These are phyloP conservation scores for Sitta carolinensis DNA, from an alignment of 2,797 vertebrate genomes.

Conservation along the genomic window DNA sequence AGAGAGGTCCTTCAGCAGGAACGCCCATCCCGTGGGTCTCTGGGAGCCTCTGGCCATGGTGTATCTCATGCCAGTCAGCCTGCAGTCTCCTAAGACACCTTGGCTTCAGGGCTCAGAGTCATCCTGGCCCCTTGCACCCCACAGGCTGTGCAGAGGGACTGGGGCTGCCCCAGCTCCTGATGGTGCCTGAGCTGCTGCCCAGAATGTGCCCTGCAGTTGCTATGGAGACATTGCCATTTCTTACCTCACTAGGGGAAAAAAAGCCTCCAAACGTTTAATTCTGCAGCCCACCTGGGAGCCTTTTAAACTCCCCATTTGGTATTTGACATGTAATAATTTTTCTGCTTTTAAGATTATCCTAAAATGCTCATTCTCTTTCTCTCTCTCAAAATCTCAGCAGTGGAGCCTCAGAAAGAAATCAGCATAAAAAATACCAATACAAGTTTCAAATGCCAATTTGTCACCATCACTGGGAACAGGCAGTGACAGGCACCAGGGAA, in stretches of 20 bases:
- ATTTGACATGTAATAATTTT: conserved; percentile 75
- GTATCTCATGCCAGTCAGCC: not conserved
- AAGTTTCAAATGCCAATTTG: conserved; percentile 48
- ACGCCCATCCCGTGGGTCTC: not conserved
- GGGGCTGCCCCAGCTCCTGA: not conserved
- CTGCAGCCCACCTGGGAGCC: conserved; percentile 76
- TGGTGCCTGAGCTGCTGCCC: not conserved
- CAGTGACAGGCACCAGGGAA: not conserved
- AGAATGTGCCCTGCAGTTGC: conserved; percentile 67
- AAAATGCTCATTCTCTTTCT: conserved; percentile 63
- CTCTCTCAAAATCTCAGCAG: conserved; percentile 44
- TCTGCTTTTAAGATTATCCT: conserved; percentile 74
- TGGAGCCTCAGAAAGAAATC: conserved; percentile 38
- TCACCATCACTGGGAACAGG: not conserved
- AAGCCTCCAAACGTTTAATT: conserved; percentile 74
- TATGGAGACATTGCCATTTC: conserved; percentile 66
- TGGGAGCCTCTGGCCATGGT: accelerated
- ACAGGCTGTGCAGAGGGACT: not conserved
- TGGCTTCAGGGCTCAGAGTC: not conserved
- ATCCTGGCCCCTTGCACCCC: not conserved
- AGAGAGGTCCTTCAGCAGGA: not conserved
- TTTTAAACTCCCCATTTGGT: conserved; percentile 71
- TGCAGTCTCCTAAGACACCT: not conserved
- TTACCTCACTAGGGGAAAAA: conserved; percentile 46
- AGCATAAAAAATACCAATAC: conserved; percentile 34